A percentile compares a stretch with the other conserved stretches of the same genome.
phyloP scores from a whole-genome alignment of 2,888 invertebrate genomes.

The Zonitis immaculata region DNA sequence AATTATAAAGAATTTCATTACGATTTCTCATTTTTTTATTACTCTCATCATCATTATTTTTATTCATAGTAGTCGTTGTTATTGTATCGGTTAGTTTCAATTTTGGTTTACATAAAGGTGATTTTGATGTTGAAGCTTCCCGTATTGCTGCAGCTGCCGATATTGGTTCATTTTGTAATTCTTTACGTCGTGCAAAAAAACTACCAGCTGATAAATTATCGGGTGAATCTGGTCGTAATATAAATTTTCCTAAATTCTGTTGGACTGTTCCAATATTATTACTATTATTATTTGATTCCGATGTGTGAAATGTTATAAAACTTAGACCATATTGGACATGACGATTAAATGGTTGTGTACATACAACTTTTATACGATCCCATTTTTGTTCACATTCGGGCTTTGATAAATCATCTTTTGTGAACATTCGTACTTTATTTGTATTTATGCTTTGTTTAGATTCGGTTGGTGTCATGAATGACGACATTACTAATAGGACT shows the following conservation, averaged over 20 bases:
- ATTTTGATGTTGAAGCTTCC: slow-evolving; percentile 35
- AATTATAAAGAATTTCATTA: slow-evolving; percentile 31
- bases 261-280: slow-evolving; percentile 21
- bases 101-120: slow-evolving; percentile 31
- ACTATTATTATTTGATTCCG: slow-evolving; percentile 26
- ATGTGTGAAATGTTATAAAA: slow-evolving; percentile 66
- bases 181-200: slow-evolving; percentile 57
- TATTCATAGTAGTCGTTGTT: background rate
- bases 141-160: slow-evolving; percentile 53
- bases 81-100: slow-evolving; percentile 17
- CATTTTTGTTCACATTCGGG: slow-evolving; percentile 61
- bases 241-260: slow-evolving; percentile 49
- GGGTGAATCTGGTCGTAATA: slow-evolving; percentile 53
- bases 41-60: slow-evolving; percentile 4
- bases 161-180: slow-evolving; percentile 34
- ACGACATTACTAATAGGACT: slow-evolving; percentile 70
- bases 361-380: slow-evolving; percentile 78
- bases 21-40: slow-evolving; percentile 26
- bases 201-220: slow-evolving; percentile 58
- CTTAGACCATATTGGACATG: slow-evolving; percentile 74
- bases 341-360: slow-evolving; percentile 83
- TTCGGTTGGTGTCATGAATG: slow-evolving; percentile 75
- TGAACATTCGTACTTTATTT: slow-evolving; percentile 73
- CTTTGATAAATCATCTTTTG: slow-evolving; percentile 56
- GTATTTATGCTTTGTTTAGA: slow-evolving; percentile 60